Evolutionary conservation across 2,888 invertebrate species (phyloP).

Genomic region (Athalia circularis): DNA sequence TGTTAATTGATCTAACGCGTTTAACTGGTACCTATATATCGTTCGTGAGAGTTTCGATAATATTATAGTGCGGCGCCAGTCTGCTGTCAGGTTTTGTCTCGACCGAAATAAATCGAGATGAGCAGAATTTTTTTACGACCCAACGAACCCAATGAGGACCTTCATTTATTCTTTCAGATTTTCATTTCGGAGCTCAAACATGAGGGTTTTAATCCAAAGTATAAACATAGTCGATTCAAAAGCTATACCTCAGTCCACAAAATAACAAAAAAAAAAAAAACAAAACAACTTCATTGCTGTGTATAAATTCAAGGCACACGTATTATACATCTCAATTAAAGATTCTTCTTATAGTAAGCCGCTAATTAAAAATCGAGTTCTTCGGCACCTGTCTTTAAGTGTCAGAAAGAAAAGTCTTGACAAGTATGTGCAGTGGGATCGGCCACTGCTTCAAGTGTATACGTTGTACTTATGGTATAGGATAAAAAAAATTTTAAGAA

Average conservation of each 20-base stretch:
- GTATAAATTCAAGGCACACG: background rate
- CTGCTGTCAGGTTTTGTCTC: slow-evolving; percentile 58
- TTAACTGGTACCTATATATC: slow-evolving; percentile 54
- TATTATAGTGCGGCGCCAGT: slow-evolving; percentile 57
- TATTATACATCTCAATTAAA: background rate
- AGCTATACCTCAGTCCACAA: background rate
- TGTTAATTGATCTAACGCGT: slow-evolving; percentile 63
- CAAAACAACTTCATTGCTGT: too few relatives aligned
- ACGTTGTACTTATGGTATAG: too few relatives aligned
- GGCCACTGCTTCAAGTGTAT: background rate
- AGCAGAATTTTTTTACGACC: slow-evolving; percentile 36
- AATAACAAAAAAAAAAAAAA: background rate
- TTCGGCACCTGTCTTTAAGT: slow-evolving; percentile 25
- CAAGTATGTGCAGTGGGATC: slow-evolving; percentile 23
- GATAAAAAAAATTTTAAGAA: background rate
- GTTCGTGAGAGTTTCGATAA: slow-evolving; percentile 56
- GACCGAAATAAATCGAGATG: slow-evolving; percentile 36
- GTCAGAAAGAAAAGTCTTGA: slow-evolving; percentile 33
- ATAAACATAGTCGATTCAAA: too few relatives aligned
- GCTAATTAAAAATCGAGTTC: slow-evolving; percentile 32
- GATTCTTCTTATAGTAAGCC: background rate
- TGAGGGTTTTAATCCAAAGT: background rate
- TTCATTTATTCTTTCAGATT: background rate
- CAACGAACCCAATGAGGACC: slow-evolving; percentile 18
- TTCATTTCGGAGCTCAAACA: background rate